phyloP scores from a whole-genome alignment of 2,113 vertebrate species.

The Columbina picui region DNA sequence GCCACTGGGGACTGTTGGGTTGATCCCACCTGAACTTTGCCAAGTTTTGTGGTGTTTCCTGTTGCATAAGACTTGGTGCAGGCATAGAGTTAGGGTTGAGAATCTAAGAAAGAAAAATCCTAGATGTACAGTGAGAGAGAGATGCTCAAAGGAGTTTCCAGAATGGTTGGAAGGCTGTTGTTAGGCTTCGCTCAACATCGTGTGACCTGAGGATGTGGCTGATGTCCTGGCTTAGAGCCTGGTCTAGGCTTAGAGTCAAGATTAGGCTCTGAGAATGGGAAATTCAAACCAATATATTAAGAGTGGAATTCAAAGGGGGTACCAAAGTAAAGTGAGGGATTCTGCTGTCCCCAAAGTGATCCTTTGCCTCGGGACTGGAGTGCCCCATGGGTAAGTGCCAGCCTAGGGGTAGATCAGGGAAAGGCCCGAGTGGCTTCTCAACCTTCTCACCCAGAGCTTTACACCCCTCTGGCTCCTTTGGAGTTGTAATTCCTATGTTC shows the following conservation, averaged over 20 bases:
- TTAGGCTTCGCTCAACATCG: background rate
- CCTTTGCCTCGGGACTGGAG: background rate
- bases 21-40: background rate
- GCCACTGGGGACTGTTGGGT: background rate
- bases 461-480: background rate
- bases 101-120: background rate
- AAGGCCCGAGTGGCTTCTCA: background rate
- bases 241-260: background rate
- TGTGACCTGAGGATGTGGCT: background rate
- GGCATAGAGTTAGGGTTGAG: background rate
- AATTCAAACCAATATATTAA: background rate
- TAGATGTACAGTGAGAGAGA: background rate
- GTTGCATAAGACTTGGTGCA: background rate
- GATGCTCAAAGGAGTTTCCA: background rate
- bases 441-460: background rate
- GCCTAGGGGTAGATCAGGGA: background rate
- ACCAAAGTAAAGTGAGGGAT: fast-evolving
- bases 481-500: background rate
- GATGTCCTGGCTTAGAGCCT: background rate
- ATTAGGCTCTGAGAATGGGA: background rate
- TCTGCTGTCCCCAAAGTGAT: background rate
- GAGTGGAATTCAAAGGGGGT: background rate
- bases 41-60: background rate
- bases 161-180: background rate
- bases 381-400: background rate